A percentile compares a stretch with the other conserved stretches of the same genome.
phyloP scores from a whole-genome alignment of 2,113 vertebrate species.

The Nettapus auritus region DNA sequence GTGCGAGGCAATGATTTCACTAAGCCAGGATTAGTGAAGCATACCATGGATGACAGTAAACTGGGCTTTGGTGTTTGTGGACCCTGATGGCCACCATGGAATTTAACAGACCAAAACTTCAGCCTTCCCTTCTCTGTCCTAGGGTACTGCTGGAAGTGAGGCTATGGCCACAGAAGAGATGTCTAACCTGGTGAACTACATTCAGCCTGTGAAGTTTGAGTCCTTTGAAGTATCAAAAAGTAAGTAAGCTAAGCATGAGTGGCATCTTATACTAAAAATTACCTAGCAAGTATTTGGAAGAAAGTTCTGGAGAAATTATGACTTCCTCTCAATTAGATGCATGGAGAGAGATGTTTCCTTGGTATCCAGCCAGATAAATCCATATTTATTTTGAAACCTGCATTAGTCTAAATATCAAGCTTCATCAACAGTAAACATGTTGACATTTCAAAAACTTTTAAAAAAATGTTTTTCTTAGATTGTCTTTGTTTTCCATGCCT shows the following conservation, averaged over 20 bases:
- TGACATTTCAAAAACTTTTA: background rate
- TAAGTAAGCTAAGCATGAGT: slow-evolving; percentile 70
- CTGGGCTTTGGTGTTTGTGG: background rate
- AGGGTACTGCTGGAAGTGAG: slow-evolving; percentile 96
- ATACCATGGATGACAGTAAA: fast-evolving
- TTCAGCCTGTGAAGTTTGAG: slow-evolving; percentile 97
- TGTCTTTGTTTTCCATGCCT: background rate
- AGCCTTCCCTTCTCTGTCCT: slow-evolving; percentile 17
- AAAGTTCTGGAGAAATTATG: background rate
- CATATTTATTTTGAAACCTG: background rate
- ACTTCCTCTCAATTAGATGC: background rate
- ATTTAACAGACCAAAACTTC: background rate
- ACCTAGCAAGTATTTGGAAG: background rate
- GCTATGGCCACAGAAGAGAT: slow-evolving; percentile 97
- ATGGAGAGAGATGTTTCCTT: background rate
- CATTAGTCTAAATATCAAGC: background rate
- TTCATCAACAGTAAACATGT: background rate
- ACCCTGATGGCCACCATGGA: background rate
- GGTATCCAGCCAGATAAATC: background rate
- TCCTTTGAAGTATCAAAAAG: slow-evolving; percentile 95
- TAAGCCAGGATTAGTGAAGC: background rate
- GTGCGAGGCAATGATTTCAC: background rate
- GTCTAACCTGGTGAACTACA: slow-evolving; percentile 98
- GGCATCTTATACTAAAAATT: background rate
- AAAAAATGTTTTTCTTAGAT: background rate